phyloP scores from a whole-genome alignment of 2,113 vertebrate genomes.

The Rhinolophus sinicus region DNA sequence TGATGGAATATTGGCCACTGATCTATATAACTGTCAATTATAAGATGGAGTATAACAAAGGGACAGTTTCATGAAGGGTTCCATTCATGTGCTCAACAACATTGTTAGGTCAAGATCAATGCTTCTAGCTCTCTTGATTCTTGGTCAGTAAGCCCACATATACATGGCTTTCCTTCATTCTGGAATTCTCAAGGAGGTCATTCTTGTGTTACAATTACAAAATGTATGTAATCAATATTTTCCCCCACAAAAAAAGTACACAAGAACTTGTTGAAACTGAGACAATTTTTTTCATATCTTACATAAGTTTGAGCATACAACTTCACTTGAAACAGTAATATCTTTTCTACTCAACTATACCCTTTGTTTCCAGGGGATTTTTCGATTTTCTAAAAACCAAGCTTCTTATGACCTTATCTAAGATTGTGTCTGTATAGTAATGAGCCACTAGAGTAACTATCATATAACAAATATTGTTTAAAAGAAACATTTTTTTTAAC shows the following conservation, averaged over 20 bases:
- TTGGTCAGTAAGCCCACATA: background rate
- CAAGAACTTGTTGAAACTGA: background rate
- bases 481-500: background rate
- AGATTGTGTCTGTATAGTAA: background rate
- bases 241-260: background rate
- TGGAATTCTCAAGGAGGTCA: background rate
- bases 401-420: background rate
- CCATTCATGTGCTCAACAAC: background rate
- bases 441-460: background rate
- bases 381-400: slow-evolving; percentile 8
- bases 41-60: background rate
- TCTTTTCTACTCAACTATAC: background rate
- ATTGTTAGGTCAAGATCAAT: background rate
- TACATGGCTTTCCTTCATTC: background rate
- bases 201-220: background rate
- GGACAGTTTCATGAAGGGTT: background rate
- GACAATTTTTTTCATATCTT: background rate
- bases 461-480: background rate
- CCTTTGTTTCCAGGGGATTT: background rate
- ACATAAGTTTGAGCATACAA: background rate
- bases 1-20: background rate
- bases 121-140: background rate
- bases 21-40: background rate
- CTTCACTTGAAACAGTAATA: background rate
- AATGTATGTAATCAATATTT: background rate